phyloP scores from a whole-genome alignment of 2,888 invertebrate genomes.

The Sinodicranocentrus sp. region DNA sequence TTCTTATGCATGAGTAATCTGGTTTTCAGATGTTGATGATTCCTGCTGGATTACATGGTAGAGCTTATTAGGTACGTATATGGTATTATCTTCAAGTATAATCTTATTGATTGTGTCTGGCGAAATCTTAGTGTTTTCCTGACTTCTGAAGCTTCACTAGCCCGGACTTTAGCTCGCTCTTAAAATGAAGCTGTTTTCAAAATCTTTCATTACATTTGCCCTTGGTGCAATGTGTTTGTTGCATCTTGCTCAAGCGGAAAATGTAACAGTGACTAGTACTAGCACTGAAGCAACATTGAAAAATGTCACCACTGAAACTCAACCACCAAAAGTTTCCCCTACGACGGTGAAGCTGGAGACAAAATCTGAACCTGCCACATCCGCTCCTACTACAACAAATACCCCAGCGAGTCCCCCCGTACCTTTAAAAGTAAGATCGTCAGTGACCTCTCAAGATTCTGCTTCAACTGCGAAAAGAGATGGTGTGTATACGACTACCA shows the following conservation, averaged over 20 bases:
- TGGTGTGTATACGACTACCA: slow-evolving; percentile 9
- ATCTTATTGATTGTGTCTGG: background rate
- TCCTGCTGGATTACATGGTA: background rate
- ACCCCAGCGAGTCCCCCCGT: too few relatives aligned
- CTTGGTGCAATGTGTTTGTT: background rate
- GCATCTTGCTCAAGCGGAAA: background rate
- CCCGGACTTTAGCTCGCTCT: background rate
- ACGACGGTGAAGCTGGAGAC: too few relatives aligned
- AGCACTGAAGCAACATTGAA: too few relatives aligned
- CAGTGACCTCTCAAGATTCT: too few relatives aligned
- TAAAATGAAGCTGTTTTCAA: slow-evolving; percentile 27
- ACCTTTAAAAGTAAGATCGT: too few relatives aligned
- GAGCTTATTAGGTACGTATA: background rate
- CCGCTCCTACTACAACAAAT: slow-evolving; percentile 7
- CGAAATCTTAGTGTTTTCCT: slow-evolving; percentile 26
- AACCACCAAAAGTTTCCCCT: background rate
- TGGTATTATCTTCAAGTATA: too few relatives aligned
- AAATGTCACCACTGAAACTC: too few relatives aligned
- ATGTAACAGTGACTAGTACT: background rate
- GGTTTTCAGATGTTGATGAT: background rate
- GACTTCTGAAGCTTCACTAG: slow-evolving; percentile 20
- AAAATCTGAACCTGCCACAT: too few relatives aligned
- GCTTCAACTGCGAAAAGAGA: too few relatives aligned
- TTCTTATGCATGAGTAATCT: background rate
- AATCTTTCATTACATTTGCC: background rate